These are phyloP conservation scores for Coronaproctus castanopsis DNA, from an alignment of 2,888 invertebrate genomes.

Conservation along the genomic window DNA sequence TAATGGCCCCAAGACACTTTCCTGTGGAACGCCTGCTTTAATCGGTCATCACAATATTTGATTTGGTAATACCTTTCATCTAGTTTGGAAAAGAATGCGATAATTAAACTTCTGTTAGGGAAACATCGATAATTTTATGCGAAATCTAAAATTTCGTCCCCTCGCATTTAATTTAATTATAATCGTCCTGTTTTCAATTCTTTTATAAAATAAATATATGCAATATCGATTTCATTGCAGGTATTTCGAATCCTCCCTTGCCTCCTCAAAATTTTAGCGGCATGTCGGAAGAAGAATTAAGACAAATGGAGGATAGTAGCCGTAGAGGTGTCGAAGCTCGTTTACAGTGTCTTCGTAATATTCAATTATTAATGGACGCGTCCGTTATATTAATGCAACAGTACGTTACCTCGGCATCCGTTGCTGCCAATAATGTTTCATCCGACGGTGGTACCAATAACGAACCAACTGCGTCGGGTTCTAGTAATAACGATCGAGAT, in stretches of 20 bases:
- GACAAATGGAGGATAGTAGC: slow-evolving; percentile 71
- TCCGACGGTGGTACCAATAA: slow-evolving; percentile 6
- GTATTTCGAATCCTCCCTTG: slow-evolving; percentile 47
- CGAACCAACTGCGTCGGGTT: background rate
- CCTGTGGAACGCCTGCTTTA: no score
- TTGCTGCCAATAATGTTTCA: slow-evolving; percentile 13
- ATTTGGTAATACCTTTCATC: no score
- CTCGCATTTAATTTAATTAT: no score
- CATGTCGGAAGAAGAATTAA: slow-evolving; percentile 63
- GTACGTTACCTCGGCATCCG: slow-evolving; percentile 47
- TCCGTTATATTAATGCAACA: slow-evolving; percentile 87
- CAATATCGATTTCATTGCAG: no score
- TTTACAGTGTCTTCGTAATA: slow-evolving; percentile 62
- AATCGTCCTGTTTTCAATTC: no score
- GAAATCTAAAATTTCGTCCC: no score
- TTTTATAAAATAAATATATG: no score
- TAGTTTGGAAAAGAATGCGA: no score
- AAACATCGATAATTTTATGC: no score
- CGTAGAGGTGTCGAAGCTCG: slow-evolving; percentile 76
- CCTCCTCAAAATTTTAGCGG: slow-evolving; percentile 53
- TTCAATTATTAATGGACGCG: slow-evolving; percentile 77
- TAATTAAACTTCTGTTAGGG: no score
- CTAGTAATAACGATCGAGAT: background rate
- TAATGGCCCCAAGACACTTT: no score
- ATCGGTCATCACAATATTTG: no score